A percentile compares a stretch with the other conserved stretches of the same genome.
These are phyloP conservation scores for Labeo rohita DNA, from an alignment of 2,113 vertebrate genomes.

Conservation along the genomic window DNA sequence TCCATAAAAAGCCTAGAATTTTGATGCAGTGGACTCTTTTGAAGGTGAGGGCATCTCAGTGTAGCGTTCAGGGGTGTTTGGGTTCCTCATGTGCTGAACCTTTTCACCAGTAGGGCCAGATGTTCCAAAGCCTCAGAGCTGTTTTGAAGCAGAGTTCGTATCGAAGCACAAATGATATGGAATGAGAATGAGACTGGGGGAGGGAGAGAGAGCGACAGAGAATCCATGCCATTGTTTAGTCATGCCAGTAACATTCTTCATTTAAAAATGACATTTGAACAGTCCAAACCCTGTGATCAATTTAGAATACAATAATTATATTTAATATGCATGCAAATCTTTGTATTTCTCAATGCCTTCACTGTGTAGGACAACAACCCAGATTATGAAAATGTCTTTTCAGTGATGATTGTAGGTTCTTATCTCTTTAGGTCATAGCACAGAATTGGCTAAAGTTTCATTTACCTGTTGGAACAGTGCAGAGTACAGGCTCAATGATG, in stretches of 20 bases:
- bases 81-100: slow-evolving; percentile 56
- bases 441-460: not conserved
- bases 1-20: not conserved
- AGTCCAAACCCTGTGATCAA: not conserved
- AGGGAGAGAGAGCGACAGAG: not conserved
- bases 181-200: slow-evolving; percentile 45
- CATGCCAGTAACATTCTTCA: not conserved
- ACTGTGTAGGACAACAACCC: not conserved
- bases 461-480: not conserved
- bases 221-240: not conserved
- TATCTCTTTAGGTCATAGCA: slow-evolving; percentile 7
- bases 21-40: not conserved
- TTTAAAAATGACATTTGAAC: not conserved
- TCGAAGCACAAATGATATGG: slow-evolving; percentile 63
- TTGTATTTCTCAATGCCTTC: not conserved
- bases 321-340: not conserved
- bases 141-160: slow-evolving; percentile 57
- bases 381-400: not conserved
- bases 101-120: slow-evolving; percentile 78
- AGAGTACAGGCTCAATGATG: not conserved
- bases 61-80: not conserved
- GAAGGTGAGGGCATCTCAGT: not conserved
- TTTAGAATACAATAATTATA: not conserved
- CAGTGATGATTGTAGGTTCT: not conserved
- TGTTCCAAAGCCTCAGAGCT: slow-evolving; percentile 69